phyloP scores from a whole-genome alignment of 2,113 vertebrate genomes.

The Gambusia affinis region DNA sequence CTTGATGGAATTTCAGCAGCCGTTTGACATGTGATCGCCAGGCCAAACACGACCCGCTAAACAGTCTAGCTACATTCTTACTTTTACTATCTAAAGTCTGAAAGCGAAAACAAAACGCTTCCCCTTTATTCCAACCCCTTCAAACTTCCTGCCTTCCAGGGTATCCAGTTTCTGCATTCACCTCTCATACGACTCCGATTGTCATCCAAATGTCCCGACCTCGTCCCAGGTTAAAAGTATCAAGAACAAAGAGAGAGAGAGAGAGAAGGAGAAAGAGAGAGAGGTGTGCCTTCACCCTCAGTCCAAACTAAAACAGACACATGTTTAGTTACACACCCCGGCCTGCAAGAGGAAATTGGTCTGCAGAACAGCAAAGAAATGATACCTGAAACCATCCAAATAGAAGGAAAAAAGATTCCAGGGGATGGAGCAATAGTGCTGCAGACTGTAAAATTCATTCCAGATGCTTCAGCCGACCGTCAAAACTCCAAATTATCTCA shows the following conservation, averaged over 20 bases:
- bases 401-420: constrained; percentile 50
- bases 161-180: constrained; percentile 1
- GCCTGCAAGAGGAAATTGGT: constrained; percentile 62
- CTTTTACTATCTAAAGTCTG: neutral
- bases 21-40: constrained; percentile 4
- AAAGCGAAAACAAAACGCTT: neutral
- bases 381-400: constrained; percentile 70
- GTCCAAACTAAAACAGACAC: constrained; percentile 47
- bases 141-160: neutral
- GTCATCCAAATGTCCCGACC: constrained; percentile 6
- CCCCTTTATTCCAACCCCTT: neutral
- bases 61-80: no score
- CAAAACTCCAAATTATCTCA: constrained; percentile 51
- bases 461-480: constrained; percentile 67
- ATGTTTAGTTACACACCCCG: constrained; percentile 54
- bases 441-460: constrained; percentile 66
- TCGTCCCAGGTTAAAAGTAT: constrained; percentile 13
- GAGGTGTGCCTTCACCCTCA: constrained; percentile 5
- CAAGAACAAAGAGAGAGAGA: constrained; percentile 11
- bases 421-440: constrained; percentile 50
- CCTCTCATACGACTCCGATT: neutral
- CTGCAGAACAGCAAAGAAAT: constrained; percentile 40
- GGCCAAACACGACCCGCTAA: neutral
- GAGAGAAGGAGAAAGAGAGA: constrained; percentile 19
- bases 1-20: constrained; percentile 28